Evolutionary conservation across 1,140 invertebrate species (phyloP), one percentile per base, ranked within the genome.

Genomic region (Tetramorium alpestre): DNA sequence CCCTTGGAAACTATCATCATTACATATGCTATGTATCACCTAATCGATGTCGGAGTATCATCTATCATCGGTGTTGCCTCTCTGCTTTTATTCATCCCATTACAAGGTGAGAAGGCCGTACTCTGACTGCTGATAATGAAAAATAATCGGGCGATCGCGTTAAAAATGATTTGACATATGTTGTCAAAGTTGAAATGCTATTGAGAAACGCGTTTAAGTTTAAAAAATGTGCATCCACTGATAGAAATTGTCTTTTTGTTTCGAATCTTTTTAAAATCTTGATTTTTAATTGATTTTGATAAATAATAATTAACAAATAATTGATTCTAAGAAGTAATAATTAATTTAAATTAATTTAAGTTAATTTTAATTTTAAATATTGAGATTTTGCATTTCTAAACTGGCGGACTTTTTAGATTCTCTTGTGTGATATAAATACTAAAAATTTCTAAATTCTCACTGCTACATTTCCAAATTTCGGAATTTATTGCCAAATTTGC

Each of bases 81-180:
- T 22, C 95, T 99, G n/a, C 88, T 99, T 0, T 94, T 98, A 62
- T 97, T 98, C 64, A 97, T 99, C 84, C 98, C 98, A 0, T 94
- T 99, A 7, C 98, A 99, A 96, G 96, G 97, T 96, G 94, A 94
- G 93, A 44, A 25, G 16, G 0, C 41, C n/a, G 16, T 44, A 10
- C 4, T 44, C 8, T 16, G 13, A 41, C 6, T 8, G 16, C 41
- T 10, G 8, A 0, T 7, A 5, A 58, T 58, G 22, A 58, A n/a
- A 6, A 38, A 1, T 47, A 38, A 49, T 49, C 10, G 49, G 6
- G 4, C 28, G 3, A n/a, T 11, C 3, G 8, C 56, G 18, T 73
- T 33, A 10, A 73, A 73, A 25, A 49, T 54, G 10, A 56, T 11
- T 73, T 38, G 10, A 73, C 38, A n/a, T 41, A 18, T 65, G 18